Base-by-base conservation (phyloP, 2,888 invertebrate genomes). In the Papilio protenor region DNA sequence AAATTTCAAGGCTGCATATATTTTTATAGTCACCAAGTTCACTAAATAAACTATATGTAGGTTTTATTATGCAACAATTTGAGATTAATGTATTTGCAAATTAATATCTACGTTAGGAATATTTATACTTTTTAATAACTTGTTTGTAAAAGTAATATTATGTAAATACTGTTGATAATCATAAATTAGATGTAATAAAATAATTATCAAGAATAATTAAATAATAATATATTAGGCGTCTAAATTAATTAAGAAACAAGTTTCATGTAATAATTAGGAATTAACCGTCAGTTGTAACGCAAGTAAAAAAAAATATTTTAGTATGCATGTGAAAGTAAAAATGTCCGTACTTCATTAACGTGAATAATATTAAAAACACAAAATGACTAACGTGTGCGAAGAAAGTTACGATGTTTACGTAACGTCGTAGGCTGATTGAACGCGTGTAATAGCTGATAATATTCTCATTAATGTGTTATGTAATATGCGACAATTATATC, bases 371-470 rank as follows among this genome's bases (percentile, higher is more conserved):
- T 72, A 69, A 71, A 77, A 77, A 77, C 52, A 77, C n/a, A 74
- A 52, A 75, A 78, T 75, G 49, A 61, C 61, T 64, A 27, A 61
- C 70, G 33, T 55, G 45, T 55, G 52, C 76, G 59, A 78, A 76
- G 78, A 78, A 78, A 78, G 78, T 78, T 75, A 66, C 61, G 55
- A 75, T 57, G 72, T 40, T 69, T 78, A 73, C 73, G 69, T 78
- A 78, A 76, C 72, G 16, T 47, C 78, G 78, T 76, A 78, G 76
- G 78, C 73, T 73, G 73, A 69, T 73, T 76, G 66, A 59, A 76
- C 59, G 55, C 57, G 57, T 23, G 64, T 72, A 71, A 75, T 72
- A 78, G 45, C 57, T 55, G 52, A 21, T 72, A 75, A 71, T 72
- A 55, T 75, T 75, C 55, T 52, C 27, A 75, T 75, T 61, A 78